Evolutionary conservation across 2,113 vertebrate species (phyloP).

Genomic region (Galemys pyrenaicus): DNA sequence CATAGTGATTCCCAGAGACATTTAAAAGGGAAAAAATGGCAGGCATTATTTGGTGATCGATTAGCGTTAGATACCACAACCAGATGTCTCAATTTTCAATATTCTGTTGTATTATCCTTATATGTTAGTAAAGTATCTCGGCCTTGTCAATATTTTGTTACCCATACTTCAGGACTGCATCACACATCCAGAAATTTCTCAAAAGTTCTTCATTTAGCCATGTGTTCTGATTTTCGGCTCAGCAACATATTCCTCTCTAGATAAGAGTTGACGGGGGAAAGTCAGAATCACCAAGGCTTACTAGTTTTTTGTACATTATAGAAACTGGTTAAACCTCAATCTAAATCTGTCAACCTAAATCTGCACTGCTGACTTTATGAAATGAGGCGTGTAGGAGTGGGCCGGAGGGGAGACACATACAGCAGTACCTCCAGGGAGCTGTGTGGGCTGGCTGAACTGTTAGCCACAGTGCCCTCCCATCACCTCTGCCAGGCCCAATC

Average conservation of each 20-base stretch:
- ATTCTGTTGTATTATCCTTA: not conserved
- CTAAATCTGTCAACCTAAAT: not conserved
- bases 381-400: not conserved
- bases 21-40: not conserved
- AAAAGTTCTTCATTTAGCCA: not conserved
- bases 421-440: not conserved
- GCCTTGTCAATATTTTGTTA: not conserved
- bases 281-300: not conserved
- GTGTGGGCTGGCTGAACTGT: not conserved
- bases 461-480: not conserved
- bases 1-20: not conserved
- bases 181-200: not conserved
- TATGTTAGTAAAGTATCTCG: slow-evolving; percentile 6
- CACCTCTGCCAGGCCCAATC: not conserved
- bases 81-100: not conserved
- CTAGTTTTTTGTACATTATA: not conserved
- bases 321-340: not conserved
- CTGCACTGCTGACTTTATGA: not conserved
- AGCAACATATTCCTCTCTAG: not conserved
- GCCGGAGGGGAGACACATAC: not conserved
- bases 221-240: slow-evolving; percentile 1
- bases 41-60: not conserved
- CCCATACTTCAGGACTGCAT: not conserved
- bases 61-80: not conserved
- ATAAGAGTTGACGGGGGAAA: not conserved